A percentile compares a stretch with the other conserved stretches of the same genome.
Evolutionary conservation across 2,113 vertebrate species (phyloP).

Genomic region (Oenanthe oenanthe): DNA sequence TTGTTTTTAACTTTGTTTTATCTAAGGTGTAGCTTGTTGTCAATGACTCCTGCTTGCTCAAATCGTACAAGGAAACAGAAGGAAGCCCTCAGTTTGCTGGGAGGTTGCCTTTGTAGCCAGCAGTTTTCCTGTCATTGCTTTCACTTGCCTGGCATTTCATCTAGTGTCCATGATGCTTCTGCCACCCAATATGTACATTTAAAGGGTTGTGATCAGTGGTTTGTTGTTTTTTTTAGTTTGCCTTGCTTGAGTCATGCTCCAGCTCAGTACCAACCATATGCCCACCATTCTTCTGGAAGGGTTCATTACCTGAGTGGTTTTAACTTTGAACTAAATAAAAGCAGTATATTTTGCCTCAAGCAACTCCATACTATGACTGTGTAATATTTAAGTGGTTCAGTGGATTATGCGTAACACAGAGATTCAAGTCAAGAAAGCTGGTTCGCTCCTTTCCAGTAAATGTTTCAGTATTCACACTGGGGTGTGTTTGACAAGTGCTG

Average conservation of each 20-base stretch:
- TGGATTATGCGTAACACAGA: not conserved
- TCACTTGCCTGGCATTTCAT: not conserved
- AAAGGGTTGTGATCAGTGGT: not conserved
- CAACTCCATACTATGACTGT: not conserved
- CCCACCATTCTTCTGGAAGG: not conserved
- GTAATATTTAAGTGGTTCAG: not conserved
- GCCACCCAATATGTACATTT: accelerated
- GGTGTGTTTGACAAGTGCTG: not conserved
- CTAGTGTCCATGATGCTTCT: not conserved
- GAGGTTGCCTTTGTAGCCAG: not conserved
- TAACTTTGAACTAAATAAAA: not conserved
- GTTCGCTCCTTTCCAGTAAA: not conserved
- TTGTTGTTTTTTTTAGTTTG: not conserved
- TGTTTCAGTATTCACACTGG: not conserved
- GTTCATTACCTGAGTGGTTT: not conserved
- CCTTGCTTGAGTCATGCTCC: not conserved
- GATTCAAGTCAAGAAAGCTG: not conserved
- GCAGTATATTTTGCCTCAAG: not conserved
- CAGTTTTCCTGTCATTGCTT: not conserved
- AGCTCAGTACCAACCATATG: not conserved
- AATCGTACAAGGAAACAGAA: not conserved
- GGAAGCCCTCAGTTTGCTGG: not conserved
- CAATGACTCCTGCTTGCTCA: not conserved
- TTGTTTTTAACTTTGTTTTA: not conserved
- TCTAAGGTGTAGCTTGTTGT: not conserved